Evolutionary conservation across 2,888 invertebrate species (phyloP).

Genomic region (Troglohyphantes excavatus): DNA sequence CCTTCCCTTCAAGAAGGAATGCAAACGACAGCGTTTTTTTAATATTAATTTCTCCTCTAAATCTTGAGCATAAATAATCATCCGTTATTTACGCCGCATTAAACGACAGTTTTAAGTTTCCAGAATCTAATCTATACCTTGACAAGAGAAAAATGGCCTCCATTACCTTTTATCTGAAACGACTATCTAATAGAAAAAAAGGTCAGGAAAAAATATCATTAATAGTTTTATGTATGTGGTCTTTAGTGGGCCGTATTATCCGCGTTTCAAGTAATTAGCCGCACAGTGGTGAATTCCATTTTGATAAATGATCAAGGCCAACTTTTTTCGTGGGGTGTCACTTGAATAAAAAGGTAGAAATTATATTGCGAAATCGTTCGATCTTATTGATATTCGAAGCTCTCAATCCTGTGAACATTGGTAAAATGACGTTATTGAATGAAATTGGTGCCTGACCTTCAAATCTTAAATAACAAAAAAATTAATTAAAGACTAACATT

Average conservation of each 20-base stretch:
- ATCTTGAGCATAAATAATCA: neutral
- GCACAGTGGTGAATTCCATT: neutral
- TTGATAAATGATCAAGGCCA: neutral
- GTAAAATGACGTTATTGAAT: too few species aligned
- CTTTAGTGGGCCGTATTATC: neutral
- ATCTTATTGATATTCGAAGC: too few species aligned
- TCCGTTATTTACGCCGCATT: neutral
- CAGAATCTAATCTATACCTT: neutral
- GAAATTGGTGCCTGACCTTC: too few species aligned
- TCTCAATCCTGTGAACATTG: too few species aligned
- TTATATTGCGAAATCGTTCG: too few species aligned
- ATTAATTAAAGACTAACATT: too few species aligned
- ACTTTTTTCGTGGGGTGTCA: neutral
- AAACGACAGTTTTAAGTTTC: neutral
- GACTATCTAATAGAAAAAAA: neutral
- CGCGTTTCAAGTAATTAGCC: neutral
- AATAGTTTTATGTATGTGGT: neutral
- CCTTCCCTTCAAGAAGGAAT: neutral
- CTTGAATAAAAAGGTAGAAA: too few species aligned
- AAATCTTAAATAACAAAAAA: too few species aligned
- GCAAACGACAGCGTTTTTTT: neutral
- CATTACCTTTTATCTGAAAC: conserved; percentile 3
- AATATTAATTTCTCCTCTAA: neutral
- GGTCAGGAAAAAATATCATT: neutral
- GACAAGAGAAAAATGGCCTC: neutral